Base-by-base conservation (phyloP, 2,888 invertebrate genomes). In the Epirrhoe tristata region DNA sequence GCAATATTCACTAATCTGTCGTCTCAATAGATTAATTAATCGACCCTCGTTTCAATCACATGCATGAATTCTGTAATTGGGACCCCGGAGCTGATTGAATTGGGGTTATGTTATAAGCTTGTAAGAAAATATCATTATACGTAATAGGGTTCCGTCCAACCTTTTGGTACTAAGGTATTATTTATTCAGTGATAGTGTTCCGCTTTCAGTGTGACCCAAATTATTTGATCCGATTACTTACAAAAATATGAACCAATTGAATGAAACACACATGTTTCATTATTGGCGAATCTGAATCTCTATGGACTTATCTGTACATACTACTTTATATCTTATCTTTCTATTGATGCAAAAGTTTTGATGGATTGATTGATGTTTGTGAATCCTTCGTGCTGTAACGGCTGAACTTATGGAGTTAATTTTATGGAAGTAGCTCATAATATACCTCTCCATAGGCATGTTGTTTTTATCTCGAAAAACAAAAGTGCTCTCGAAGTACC, bases 31-130 rank as follows among this genome's bases (percentile, higher is more conserved):
- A 74, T 79, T 77, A 24, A 80, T 77, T 81, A 81, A 85, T 83
- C 80, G 77, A 76, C 75, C 76, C 78, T 85, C 82, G 84, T 86
- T 87, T 83, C 86, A 85, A 87, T 88, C 82, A 83, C 74, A 72
- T 74, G 82, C 83, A 81, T 78, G 77, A 74, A 73, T 60, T 68
- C 71, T 73, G 78, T 83, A 84, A 88, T 88, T 85, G 82, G 70
- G 69, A 66, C 74, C 74, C 75, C 79, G 79, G 73, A 76, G 32
- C 53, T 61, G 58, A 66, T 66, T 61, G 50, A 52, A 52, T 58
- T 48, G 46, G 46, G 52, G 43, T 57, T 52, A 59, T 31, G 59
- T 58, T 5, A 58, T 59, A 43, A 52, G 14, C 14, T 59, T 53
- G 31, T 52, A 31, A 59, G 59, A 43, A 52, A 57, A 63, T 52